Evolutionary conservation across 1,140 invertebrate genomes (phyloP).

Genomic region (Antheraea pernyi): DNA sequence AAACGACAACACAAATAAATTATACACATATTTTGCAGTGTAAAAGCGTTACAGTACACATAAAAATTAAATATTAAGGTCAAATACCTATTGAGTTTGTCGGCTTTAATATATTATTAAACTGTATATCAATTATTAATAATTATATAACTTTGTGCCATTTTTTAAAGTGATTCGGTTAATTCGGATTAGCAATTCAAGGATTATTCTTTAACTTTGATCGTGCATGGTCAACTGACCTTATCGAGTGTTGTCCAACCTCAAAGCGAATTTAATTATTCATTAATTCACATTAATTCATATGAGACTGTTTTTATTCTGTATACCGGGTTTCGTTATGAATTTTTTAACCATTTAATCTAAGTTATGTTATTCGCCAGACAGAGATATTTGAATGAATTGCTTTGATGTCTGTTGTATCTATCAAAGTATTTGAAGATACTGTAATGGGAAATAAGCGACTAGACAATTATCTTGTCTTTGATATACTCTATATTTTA

Average conservation of each 20-base stretch:
- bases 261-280: constrained; percentile 44
- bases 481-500: no score
- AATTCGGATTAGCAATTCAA: neutral
- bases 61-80: no score
- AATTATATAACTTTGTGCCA: neutral
- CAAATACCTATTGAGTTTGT: no score
- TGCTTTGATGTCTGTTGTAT: neutral
- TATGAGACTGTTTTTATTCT: constrained; percentile 33
- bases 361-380: neutral
- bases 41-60: no score
- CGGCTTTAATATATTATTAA: no score
- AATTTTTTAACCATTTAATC: constrained; percentile 19
- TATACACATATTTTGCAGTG: no score
- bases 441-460: no score
- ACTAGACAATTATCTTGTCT: no score
- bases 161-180: neutral
- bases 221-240: constrained; percentile 22
- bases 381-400: neutral
- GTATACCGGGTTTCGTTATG: constrained; percentile 15
- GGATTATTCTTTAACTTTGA: neutral
- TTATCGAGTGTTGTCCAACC: constrained; percentile 19
- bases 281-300: constrained; percentile 42
- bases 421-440: neutral
- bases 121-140: neutral
- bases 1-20: no score